Conservation (phyloP, 2,797 vertebrate species). For the Protonibea diacanthus region DNA sequence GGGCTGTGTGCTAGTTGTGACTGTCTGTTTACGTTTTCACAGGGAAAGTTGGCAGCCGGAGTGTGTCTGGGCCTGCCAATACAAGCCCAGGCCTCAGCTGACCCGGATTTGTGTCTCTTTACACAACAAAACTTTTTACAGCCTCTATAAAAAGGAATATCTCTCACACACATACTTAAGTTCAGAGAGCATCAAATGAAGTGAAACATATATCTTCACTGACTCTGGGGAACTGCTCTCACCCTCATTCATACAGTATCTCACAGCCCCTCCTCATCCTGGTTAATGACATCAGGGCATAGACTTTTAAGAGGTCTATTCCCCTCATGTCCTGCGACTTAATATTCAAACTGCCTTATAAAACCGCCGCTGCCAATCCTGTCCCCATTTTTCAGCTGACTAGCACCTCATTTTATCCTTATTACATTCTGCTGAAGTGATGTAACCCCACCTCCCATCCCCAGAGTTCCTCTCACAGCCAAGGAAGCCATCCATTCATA, state of each 20-base stretch:
- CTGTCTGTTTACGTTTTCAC: constrained; percentile 76
- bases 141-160: constrained; percentile 68
- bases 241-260: constrained; percentile 45
- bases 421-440: constrained; percentile 69
- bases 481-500: constrained; percentile 49
- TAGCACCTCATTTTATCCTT: constrained; percentile 72
- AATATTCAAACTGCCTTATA: constrained; percentile 73
- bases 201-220: constrained; percentile 66
- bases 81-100: constrained; percentile 70
- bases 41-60: constrained; percentile 73
- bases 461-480: constrained; percentile 42
- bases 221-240: constrained; percentile 50
- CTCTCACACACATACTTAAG: constrained; percentile 42
- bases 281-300: constrained; percentile 69
- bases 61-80: constrained; percentile 64
- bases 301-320: constrained; percentile 69
- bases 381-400: constrained; percentile 62
- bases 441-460: constrained; percentile 42
- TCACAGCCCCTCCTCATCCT: constrained; percentile 40
- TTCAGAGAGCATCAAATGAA: constrained; percentile 66
- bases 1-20: constrained; percentile 62
- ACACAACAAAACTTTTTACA: constrained; percentile 72
- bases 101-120: constrained; percentile 74
- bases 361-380: constrained; percentile 59
- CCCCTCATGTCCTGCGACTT: constrained; percentile 61